phyloP scores from a whole-genome alignment of 2,888 invertebrate genomes.

The Aleiodes testaceus region DNA sequence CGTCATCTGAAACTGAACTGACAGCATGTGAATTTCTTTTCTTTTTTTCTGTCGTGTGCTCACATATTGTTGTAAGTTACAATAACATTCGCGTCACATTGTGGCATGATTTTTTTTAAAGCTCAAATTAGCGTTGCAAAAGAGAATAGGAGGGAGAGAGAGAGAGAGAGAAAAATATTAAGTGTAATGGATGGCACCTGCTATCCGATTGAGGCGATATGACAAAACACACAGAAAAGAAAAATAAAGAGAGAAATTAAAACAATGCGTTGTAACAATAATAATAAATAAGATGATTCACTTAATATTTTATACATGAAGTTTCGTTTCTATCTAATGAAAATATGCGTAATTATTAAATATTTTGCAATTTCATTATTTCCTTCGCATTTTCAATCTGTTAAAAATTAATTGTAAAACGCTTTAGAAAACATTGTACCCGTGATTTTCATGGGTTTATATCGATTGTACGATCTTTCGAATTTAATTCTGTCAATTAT shows the following conservation, averaged over 20 bases:
- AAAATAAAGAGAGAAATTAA: conserved; percentile 53
- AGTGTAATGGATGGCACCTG: conserved; percentile 48
- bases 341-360: conserved; percentile 36
- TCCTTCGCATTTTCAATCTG: conserved; percentile 25
- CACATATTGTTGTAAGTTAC: conserved; percentile 37
- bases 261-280: conserved; percentile 60
- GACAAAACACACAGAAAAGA: conserved; percentile 59
- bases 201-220: conserved; percentile 62
- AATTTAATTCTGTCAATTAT: conserved; percentile 16
- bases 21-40: conserved; percentile 47
- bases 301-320: conserved; percentile 56
- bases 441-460: not conserved
- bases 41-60: conserved; percentile 44
- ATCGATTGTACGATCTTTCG: not conserved
- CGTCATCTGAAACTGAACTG: conserved; percentile 24
- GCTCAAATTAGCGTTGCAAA: conserved; percentile 62
- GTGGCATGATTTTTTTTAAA: conserved; percentile 45
- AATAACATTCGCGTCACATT: conserved; percentile 50
- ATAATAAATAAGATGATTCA: conserved; percentile 54
- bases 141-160: conserved; percentile 43
- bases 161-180: conserved; percentile 16
- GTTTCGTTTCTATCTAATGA: conserved; percentile 49
- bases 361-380: conserved; percentile 11
- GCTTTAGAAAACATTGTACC: not conserved
- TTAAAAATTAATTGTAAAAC: conserved; percentile 24